Evolutionary conservation across 2,888 invertebrate species (phyloP), one percentile per base, ranked within the genome.

Genomic region (Aspidapion aeneum): DNA sequence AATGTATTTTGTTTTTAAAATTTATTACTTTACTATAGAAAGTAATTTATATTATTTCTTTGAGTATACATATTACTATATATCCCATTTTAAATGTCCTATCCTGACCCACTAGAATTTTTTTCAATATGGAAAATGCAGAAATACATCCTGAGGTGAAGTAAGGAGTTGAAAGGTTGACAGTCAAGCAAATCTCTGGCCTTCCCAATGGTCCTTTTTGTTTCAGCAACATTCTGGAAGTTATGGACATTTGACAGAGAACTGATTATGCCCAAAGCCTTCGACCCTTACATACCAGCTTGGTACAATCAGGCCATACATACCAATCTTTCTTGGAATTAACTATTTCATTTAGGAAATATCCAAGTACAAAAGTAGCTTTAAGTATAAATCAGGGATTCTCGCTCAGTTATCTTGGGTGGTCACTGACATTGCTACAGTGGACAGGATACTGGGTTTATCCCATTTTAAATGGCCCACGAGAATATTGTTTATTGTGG

Each of bases 281-380:
- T 97, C 70, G 96, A 96, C 76, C 82, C 85, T 18, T 91, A 90
- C 73, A 96, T 96, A 74, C 97, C 98, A 5, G 78, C 82, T 57
- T 97, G 96, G 97, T 82, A 97, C 63, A 98, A 98, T 77, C 97
- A 98, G 82, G 83, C 91, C 1, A 89, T 94, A 88, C 96, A 96
- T 79, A 94, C 96, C 16, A 90, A 91, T 75, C 90, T 19, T 66
- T 93, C 1, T 75, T 93, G 69, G 96, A 96, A 80, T 84, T 93
- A 76, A 79, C 87, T 22, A 83, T 88, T 18, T 87, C 91, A 49
- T 91, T 89, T 73, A 87, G 94, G 74, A 85, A 86, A 73, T 94
- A 93, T 80, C 95, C 96, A 0, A 78, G 80, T 19, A 85, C 87
- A 70, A 85, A 83, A 67, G 78, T 81, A 52, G 93, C 93, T 2